These are phyloP conservation scores for Peromyscus melanophrys DNA, from an alignment of 2,797 vertebrate species.

Conservation along the genomic window DNA sequence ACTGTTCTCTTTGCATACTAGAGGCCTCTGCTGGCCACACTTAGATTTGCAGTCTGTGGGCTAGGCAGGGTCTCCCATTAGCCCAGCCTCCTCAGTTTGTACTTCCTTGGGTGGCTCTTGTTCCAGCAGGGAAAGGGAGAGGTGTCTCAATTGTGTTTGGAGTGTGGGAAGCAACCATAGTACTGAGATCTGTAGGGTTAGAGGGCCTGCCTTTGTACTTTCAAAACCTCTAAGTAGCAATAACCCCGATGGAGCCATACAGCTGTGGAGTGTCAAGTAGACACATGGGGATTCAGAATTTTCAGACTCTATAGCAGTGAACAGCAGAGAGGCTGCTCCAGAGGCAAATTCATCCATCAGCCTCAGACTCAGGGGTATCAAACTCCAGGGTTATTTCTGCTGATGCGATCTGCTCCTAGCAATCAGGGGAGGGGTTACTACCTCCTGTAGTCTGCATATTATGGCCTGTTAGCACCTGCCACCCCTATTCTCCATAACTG, in stretches of 20 bases:
- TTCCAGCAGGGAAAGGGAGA: neutral
- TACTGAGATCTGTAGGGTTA: neutral
- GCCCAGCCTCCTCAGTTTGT: neutral
- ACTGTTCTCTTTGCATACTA: neutral
- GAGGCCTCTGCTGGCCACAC: conserved; percentile 20
- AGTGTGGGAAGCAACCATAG: neutral
- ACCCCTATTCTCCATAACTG: neutral
- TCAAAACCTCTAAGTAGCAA: neutral
- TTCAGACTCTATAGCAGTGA: neutral
- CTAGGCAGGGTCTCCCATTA: neutral
- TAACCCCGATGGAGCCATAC: neutral
- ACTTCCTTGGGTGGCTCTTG: neutral
- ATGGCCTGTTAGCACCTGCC: neutral
- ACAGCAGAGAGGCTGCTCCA: neutral
- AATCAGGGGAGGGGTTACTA: neutral
- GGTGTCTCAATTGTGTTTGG: neutral
- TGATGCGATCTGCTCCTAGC: neutral
- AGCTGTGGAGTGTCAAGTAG: neutral
- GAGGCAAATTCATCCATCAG: neutral
- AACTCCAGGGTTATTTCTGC: neutral
- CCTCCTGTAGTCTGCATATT: neutral
- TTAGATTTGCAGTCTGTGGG: neutral
- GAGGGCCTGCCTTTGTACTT: neutral
- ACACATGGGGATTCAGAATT: neutral
- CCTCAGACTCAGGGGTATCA: neutral